A percentile compares a stretch with the other conserved stretches of the same genome.
These are phyloP conservation scores for Felis catus DNA, from an alignment of 2,113 vertebrate species.

Conservation along the genomic window DNA sequence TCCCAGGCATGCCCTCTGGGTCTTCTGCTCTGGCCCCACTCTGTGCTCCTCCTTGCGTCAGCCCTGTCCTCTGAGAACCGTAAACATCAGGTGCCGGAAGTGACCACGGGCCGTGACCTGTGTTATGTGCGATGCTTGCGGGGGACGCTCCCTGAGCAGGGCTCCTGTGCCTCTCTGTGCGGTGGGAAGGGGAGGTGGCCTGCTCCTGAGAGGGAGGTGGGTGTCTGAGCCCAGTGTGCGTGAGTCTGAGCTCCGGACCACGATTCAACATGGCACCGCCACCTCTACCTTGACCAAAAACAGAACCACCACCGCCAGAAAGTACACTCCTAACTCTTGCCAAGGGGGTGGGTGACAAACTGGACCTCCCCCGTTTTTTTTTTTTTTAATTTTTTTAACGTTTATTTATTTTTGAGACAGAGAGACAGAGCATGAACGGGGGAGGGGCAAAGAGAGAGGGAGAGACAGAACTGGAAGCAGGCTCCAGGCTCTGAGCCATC, in stretches of 20 bases:
- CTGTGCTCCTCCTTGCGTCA: too few species aligned
- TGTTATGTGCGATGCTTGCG: fast-evolving
- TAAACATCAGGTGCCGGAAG: fast-evolving
- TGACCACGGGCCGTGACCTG: fast-evolving
- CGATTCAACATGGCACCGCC: fast-evolving
- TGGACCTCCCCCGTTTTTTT: too few species aligned
- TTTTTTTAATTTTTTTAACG: too few species aligned
- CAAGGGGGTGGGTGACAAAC: not conserved
- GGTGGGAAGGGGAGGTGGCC: fast-evolving
- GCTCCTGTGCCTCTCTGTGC: fast-evolving
- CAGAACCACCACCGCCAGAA: fast-evolving
- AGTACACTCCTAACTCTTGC: fast-evolving
- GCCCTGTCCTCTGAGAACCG: fast-evolving
- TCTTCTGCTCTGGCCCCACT: not conserved
- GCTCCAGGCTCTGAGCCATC: too few species aligned
- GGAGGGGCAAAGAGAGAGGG: too few species aligned
- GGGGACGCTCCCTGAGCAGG: fast-evolving
- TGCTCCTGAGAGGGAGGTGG: too few species aligned
- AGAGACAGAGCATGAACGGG: too few species aligned
- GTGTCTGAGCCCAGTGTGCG: too few species aligned
- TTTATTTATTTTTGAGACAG: too few species aligned
- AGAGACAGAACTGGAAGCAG: too few species aligned
- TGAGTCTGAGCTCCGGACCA: not conserved
- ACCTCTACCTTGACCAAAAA: not conserved
- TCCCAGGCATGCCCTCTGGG: fast-evolving